Evolutionary conservation across 2,113 vertebrate genomes (phyloP).

Genomic region (Todiramphus chloris): DNA sequence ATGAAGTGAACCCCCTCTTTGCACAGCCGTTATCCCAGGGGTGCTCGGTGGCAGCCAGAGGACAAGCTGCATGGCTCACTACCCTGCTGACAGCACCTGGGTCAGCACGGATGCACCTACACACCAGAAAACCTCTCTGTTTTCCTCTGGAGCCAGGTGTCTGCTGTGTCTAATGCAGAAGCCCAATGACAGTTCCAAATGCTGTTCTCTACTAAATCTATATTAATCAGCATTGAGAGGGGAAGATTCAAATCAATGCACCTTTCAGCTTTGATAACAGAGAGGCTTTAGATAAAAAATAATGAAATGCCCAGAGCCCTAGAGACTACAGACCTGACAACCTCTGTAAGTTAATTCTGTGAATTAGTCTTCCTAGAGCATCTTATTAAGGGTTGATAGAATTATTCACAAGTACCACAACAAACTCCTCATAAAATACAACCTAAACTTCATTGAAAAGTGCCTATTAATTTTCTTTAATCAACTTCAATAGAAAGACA

Average conservation of each 20-base stretch:
- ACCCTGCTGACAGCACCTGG: not conserved
- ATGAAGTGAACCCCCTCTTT: not conserved
- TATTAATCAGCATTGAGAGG: not conserved
- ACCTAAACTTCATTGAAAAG: not conserved
- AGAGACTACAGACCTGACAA: not conserved
- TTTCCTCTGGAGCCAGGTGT: not conserved
- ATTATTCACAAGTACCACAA: not conserved
- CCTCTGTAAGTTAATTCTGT: not conserved
- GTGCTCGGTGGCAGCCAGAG: not conserved
- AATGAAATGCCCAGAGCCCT: not conserved
- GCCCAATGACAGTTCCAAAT: not conserved
- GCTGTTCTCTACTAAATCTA: not conserved
- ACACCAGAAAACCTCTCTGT: not conserved
- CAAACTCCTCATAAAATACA: not conserved
- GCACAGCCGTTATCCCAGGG: not conserved
- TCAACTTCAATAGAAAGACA: not conserved
- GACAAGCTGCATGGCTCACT: accelerated
- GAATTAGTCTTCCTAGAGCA: slow-evolving; percentile 2
- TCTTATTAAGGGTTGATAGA: not conserved
- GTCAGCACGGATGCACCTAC: accelerated
- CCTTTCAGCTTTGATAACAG: slow-evolving; percentile 28
- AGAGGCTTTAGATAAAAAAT: slow-evolving; percentile 34
- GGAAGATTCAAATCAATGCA: slow-evolving; percentile 20
- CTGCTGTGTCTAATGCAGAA: not conserved
- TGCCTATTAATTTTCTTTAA: not conserved